Percentiles rank a stretch among this genome's conserved stretches.
Evolutionary conservation across 2,797 vertebrate genomes (phyloP).

Genomic region (Scyliorhinus canicula): DNA sequence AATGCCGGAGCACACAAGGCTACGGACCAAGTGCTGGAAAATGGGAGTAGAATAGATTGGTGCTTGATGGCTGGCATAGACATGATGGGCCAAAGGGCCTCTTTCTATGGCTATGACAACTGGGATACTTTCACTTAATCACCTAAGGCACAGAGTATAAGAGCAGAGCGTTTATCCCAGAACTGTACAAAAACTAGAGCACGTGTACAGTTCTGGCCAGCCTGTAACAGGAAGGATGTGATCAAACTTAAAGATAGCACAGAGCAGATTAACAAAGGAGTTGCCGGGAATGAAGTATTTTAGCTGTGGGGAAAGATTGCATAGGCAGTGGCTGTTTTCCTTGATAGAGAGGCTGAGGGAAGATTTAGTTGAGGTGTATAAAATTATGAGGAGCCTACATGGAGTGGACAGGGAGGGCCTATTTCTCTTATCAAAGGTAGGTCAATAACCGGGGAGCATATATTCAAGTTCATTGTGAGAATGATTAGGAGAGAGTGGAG

Average conservation of each 20-base stretch:
- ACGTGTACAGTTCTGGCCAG: too few species aligned
- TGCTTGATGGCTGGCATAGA: too few species aligned
- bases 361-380: not conserved
- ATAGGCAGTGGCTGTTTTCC: not conserved
- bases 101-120: too few species aligned
- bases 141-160: too few species aligned
- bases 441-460: not conserved
- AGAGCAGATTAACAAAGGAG: not conserved
- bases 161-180: too few species aligned
- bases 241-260: not conserved
- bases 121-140: too few species aligned
- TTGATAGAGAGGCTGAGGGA: not conserved
- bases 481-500: not conserved
- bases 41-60: too few species aligned
- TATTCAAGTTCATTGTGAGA: not conserved
- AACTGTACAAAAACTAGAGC: too few species aligned
- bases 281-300: not conserved
- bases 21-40: too few species aligned
- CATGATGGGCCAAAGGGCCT: too few species aligned
- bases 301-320: not conserved
- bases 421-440: not conserved
- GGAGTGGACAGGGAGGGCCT: not conserved
- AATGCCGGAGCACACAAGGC: too few species aligned
- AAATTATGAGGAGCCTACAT: not conserved
- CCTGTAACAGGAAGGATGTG: not conserved